These are phyloP conservation scores for Syngnathus scovelli DNA, from an alignment of 2,113 vertebrate species.

Conservation along the genomic window DNA sequence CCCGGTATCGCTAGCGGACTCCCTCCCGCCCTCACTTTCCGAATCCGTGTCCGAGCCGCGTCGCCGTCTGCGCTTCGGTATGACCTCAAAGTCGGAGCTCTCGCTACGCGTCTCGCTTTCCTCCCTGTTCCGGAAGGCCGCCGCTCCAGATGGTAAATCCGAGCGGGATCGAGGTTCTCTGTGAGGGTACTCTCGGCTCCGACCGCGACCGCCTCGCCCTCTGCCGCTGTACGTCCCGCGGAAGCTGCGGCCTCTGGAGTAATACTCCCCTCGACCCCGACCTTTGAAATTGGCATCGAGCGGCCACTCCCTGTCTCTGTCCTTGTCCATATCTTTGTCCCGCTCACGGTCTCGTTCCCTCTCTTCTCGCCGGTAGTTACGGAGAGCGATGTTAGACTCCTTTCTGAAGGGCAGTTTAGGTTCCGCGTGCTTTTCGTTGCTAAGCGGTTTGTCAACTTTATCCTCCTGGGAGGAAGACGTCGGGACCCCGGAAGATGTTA, in stretches of 20 bases:
- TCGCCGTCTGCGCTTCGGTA: slow-evolving; percentile 88
- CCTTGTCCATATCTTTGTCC: slow-evolving; percentile 78
- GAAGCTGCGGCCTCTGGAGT: slow-evolving; percentile 92
- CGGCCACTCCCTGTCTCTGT: slow-evolving; percentile 88
- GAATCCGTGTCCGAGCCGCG: slow-evolving; percentile 93
- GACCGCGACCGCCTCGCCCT: slow-evolving; percentile 82
- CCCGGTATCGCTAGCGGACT: slow-evolving; percentile 91
- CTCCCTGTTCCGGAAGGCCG: slow-evolving; percentile 79
- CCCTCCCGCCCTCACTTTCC: slow-evolving; percentile 89
- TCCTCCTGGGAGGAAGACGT: slow-evolving; percentile 74
- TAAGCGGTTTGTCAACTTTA: slow-evolving; percentile 74
- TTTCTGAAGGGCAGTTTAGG: slow-evolving; percentile 73
- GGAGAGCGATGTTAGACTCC: slow-evolving; percentile 78
- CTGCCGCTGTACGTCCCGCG: slow-evolving; percentile 89
- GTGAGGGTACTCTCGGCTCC: slow-evolving; percentile 84
- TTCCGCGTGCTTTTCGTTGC: slow-evolving; percentile 76
- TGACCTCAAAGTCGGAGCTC: slow-evolving; percentile 94
- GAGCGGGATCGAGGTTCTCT: slow-evolving; percentile 82
- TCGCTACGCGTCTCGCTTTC: slow-evolving; percentile 97
- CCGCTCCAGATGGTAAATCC: slow-evolving; percentile 70
- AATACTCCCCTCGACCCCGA: slow-evolving; percentile 92
- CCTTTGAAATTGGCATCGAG: slow-evolving; percentile 84
- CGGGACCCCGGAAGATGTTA: slow-evolving; percentile 47
- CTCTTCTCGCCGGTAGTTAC: slow-evolving; percentile 85
- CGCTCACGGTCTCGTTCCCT: slow-evolving; percentile 84